Evolutionary conservation across 2,797 vertebrate genomes (phyloP), one percentile per base, ranked within the genome.

Genomic region (Dicrostonyx torquatus): DNA sequence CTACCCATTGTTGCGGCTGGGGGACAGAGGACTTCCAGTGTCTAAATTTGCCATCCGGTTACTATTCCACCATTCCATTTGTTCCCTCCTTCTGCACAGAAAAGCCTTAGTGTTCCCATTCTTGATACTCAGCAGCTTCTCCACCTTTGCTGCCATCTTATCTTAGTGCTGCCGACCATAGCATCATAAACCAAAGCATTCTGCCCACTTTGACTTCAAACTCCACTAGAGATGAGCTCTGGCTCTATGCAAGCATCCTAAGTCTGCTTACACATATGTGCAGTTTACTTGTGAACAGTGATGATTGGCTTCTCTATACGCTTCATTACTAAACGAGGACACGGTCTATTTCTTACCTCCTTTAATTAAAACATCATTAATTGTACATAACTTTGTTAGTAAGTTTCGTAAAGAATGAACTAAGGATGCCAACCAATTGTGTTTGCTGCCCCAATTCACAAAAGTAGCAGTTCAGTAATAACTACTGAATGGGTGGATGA

Each of bases 381-480:
- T n/a, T 77, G 31, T 55, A 26, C 34, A 62, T 48, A 80, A 70
- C 0, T 8, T 83, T 90, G 22, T 77, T 15, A 86, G 82, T 26
- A 89, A 93, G 87, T 66, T 92, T 89, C n/a, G 68, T 40, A 1
- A 89, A 85, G 62, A 91, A 95, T 53, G 22, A 87, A 50, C 26
- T 72, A 20, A 64, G 94, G 20, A 89, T 87, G n/a, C 37, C 8
- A 90, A 82, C 29, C n/a, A 77, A 37, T 6, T 76, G 2, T 18
- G n/a, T 20, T 87, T 29, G 37, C 3, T 58, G 31, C 45, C 29
- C 7, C 1, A 50, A 2, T 18, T 7, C 18, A 79, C 14, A 86
- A 80, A 88, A 79, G 0, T 13, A 55, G 48, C 14, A 31, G 37
- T 18, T 76, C 45, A 87, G 50, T 22, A 84, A 15, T 10, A 55